Evolutionary conservation across 2,113 vertebrate genomes (phyloP).

Genomic region (Leptosomus discolor): DNA sequence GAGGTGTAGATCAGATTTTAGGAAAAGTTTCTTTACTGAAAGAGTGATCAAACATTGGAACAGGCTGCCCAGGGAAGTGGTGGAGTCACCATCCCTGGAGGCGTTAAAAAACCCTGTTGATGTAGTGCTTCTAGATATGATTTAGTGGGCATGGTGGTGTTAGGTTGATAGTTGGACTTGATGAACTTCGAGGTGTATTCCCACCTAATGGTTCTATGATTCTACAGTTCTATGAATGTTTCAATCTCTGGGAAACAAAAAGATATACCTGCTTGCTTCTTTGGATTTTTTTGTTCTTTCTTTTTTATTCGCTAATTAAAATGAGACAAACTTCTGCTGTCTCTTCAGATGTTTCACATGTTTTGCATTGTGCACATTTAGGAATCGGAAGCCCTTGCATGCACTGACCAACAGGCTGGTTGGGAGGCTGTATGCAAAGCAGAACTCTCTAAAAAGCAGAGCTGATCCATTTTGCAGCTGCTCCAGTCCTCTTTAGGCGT

Average conservation of each 20-base stretch:
- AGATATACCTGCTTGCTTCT: not conserved
- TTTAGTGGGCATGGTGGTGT: too few relatives aligned
- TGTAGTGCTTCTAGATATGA: too few relatives aligned
- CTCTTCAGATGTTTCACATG: not conserved
- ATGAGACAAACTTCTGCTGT: not conserved
- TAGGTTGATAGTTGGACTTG: too few relatives aligned
- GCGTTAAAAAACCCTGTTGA: too few relatives aligned
- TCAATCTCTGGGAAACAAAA: not conserved
- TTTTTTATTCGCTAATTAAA: not conserved
- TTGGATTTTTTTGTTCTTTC: accelerated
- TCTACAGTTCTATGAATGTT: too few relatives aligned
- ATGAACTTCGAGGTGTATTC: too few relatives aligned
- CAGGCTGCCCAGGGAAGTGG: too few relatives aligned
- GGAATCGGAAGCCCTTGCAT: not conserved
- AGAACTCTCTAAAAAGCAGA: not conserved
- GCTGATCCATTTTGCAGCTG: not conserved
- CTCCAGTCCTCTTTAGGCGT: not conserved
- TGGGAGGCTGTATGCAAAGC: not conserved
- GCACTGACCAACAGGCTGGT: not conserved
- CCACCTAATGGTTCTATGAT: too few relatives aligned
- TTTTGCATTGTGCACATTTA: not conserved
- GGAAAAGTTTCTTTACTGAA: too few relatives aligned
- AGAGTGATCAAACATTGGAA: too few relatives aligned
- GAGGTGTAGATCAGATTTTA: too few relatives aligned
- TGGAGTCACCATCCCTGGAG: too few relatives aligned